Evolutionary conservation across 2,888 invertebrate species (phyloP).

Genomic region (Drosophila dives): DNA sequence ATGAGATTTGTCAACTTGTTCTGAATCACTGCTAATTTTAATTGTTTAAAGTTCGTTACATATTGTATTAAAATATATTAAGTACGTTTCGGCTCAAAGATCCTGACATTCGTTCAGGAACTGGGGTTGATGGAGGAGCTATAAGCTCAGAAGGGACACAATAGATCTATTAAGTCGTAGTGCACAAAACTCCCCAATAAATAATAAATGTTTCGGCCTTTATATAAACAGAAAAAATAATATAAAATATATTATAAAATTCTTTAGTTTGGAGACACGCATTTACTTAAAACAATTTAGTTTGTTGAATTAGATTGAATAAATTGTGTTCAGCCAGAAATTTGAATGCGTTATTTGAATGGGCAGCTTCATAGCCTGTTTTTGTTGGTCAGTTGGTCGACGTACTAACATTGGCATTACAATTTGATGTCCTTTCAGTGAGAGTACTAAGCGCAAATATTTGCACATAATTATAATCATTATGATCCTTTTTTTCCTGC

Average conservation of each 20-base stretch:
- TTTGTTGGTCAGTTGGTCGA: neutral
- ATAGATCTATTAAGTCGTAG: too few relatives aligned
- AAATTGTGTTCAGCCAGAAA: slow-evolving; percentile 27
- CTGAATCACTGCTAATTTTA: neutral
- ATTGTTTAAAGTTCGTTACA: neutral
- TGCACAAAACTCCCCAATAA: too few relatives aligned
- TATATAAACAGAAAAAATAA: neutral
- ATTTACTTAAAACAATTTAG: neutral
- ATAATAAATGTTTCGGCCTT: neutral
- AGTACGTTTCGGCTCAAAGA: neutral
- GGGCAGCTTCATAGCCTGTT: neutral
- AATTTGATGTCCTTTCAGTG: slow-evolving; percentile 43
- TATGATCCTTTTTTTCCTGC: slow-evolving; percentile 52
- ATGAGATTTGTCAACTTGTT: neutral
- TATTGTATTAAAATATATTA: neutral
- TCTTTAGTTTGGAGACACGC: neutral
- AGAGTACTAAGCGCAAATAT: slow-evolving; percentile 73
- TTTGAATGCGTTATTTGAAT: slow-evolving; percentile 9
- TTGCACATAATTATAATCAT: slow-evolving; percentile 73
- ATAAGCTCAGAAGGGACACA: too few relatives aligned
- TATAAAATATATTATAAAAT: neutral
- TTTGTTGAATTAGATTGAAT: slow-evolving; percentile 25
- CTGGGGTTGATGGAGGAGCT: too few relatives aligned
- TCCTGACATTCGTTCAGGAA: too few relatives aligned
- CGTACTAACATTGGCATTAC: slow-evolving; percentile 12